Base-by-base conservation (phyloP, 2,113 vertebrate species). In the Turnix velox region DNA sequence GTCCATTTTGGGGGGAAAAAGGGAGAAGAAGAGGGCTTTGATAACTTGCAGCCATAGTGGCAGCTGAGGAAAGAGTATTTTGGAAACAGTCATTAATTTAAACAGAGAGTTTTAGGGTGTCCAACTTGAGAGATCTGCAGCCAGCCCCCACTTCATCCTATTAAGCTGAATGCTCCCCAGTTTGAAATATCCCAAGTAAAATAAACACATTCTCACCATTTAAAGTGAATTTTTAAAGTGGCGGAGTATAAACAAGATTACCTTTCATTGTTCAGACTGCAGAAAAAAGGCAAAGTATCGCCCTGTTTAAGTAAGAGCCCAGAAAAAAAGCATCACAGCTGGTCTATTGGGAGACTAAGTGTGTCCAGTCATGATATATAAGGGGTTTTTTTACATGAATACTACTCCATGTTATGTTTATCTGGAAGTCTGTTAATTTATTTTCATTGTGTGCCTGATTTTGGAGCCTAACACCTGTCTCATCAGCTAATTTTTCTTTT, bases 371-470 rank as follows among this genome's bases (percentile, higher is more conserved):
- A 4, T 65, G 62, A 43, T 48, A 66, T 52, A 24, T 25, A 23
- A 7, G 7, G 31, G 18, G 6, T 7, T 55, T 33, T 88, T 83
- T 93, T 71, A 10, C 49, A 90, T 30, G 7, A 16, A 33, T 42
- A 45, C 45, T 93, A 61, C n/a, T 86, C 27, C 17, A 24, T 33
- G 12, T 76, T 65, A 59, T 25, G 3, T 77, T 95, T 86, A 83
- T 54, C 68, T 88, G 31, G 55, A 83, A 95, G 92, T 93, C 93
- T 96, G 90, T 92, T 63, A 91, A 91, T 89, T 77, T 68, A 30
- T 84, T 97, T 93, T 87, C 80, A 59, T 8, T 28, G 19, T 76
- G 23, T 68, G 45, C 51, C 67, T 66, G 18, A n/a, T 42, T 84
- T 68, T 68, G 31, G n/a, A 23, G 15, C 1, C 3, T 42, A 51